Percentiles rank a stretch among this genome's conserved stretches.
phyloP scores from a whole-genome alignment of 2,797 vertebrate genomes.

The Crypturellus tataupa region DNA sequence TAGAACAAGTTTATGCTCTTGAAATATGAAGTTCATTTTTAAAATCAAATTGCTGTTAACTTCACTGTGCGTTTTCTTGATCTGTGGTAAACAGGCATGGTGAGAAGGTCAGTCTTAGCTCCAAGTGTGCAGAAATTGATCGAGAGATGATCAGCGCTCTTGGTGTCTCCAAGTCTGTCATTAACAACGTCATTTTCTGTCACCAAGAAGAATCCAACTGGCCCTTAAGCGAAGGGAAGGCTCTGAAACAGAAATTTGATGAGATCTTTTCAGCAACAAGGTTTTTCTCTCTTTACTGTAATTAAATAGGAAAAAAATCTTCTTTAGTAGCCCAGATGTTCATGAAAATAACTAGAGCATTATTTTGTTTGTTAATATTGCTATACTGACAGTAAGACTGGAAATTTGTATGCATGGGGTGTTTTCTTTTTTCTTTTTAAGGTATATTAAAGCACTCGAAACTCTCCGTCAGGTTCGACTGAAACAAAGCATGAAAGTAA shows the following conservation, averaged over 20 bases:
- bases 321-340: not conserved
- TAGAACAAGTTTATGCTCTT: not conserved
- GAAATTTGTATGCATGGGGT: not conserved
- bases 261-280: slow-evolving; percentile 98
- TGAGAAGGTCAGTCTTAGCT: slow-evolving; percentile 90
- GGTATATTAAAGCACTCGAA: slow-evolving; percentile 98
- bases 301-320: not conserved
- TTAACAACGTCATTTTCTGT: slow-evolving; percentile 97
- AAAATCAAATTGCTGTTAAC: not conserved
- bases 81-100: slow-evolving; percentile 83
- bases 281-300: slow-evolving; percentile 78
- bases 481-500: slow-evolving; percentile 86
- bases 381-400: not conserved
- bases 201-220: slow-evolving; percentile 99
- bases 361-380: not conserved
- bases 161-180: slow-evolving; percentile 94
- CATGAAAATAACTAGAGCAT: not conserved
- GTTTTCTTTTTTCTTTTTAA: slow-evolving; percentile 61
- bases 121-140: slow-evolving; percentile 95
- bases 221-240: slow-evolving; percentile 95
- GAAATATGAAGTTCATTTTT: not conserved
- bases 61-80: not conserved
- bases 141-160: slow-evolving; percentile 94
- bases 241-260: slow-evolving; percentile 97
- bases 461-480: slow-evolving; percentile 90